phyloP scores from a whole-genome alignment of 2,888 invertebrate genomes.

The Congeria kusceri region DNA sequence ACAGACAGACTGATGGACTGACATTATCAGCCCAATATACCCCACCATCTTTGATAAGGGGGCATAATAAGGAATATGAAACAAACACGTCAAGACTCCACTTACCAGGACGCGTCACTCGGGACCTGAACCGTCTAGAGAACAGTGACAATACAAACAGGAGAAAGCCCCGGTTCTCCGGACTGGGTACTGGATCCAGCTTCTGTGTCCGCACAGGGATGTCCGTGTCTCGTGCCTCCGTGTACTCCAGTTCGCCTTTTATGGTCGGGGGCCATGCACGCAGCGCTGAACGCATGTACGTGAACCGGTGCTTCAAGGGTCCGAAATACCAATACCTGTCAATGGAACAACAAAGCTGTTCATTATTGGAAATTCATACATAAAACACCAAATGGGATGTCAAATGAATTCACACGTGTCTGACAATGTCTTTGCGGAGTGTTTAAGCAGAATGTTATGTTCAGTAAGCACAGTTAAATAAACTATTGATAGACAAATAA shows the following conservation, averaged over 20 bases:
- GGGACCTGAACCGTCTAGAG: background rate
- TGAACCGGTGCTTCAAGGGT: conserved; percentile 90
- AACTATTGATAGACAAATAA: too few relatives aligned
- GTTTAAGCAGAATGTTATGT: too few relatives aligned
- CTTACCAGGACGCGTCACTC: background rate
- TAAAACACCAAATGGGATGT: too few relatives aligned
- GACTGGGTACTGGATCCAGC: background rate
- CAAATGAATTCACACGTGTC: too few relatives aligned
- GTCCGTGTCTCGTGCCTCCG: conserved; percentile 85
- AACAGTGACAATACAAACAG: background rate
- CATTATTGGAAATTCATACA: too few relatives aligned
- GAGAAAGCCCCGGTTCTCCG: background rate
- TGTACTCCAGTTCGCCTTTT: conserved; percentile 90
- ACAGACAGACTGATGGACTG: too few relatives aligned
- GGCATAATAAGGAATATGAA: too few relatives aligned
- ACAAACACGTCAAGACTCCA: too few relatives aligned
- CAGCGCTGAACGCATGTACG: conserved; percentile 89
- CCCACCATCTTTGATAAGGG: too few relatives aligned
- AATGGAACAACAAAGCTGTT: background rate
- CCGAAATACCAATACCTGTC: conserved; percentile 95
- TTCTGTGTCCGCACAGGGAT: background rate
- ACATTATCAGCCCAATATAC: too few relatives aligned
- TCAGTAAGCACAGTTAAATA: too few relatives aligned
- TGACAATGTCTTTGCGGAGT: too few relatives aligned
- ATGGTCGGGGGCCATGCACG: conserved; percentile 87